A percentile compares a stretch with the other conserved stretches of the same genome.
Evolutionary conservation across 1,140 invertebrate species (phyloP).

Genomic region (Drosophila insularis): DNA sequence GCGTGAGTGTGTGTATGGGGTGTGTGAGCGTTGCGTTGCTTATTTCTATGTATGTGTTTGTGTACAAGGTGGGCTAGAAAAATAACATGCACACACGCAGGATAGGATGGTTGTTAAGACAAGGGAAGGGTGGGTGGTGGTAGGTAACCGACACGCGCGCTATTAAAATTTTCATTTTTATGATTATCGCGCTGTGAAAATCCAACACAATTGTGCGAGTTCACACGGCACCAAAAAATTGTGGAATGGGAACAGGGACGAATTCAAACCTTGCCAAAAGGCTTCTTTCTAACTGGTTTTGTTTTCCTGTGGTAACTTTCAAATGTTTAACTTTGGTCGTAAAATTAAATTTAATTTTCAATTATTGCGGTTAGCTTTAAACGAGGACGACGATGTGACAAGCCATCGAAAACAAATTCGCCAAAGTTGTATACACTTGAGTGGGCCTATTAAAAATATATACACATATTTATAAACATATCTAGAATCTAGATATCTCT

Average conservation of each 20-base stretch:
- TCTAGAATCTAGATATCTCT: too few relatives aligned
- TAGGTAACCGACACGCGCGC: conserved; percentile 44
- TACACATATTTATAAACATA: background rate
- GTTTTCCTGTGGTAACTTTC: conserved; percentile 15
- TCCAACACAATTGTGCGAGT: conserved; percentile 68
- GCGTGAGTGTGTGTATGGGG: conserved; percentile 25
- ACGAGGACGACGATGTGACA: conserved; percentile 27
- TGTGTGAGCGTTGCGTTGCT: background rate
- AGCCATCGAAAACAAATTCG: background rate
- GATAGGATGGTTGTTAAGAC: background rate
- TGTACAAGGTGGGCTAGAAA: conserved; percentile 25
- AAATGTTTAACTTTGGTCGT: conserved; percentile 73
- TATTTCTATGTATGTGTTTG: conserved; percentile 9
- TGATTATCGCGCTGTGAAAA: conserved; percentile 73
- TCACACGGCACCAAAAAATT: conserved; percentile 35
- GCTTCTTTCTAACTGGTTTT: conserved; percentile 20
- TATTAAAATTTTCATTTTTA: conserved; percentile 79
- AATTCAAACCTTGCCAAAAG: conserved; percentile 23
- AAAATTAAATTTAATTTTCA: conserved; percentile 82
- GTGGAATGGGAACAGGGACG: conserved; percentile 11
- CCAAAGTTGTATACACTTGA: conserved; percentile 15
- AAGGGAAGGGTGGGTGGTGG: conserved; percentile 1
- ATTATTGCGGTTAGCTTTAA: conserved; percentile 66
- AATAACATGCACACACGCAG: conserved; percentile 26
- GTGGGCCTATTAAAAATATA: background rate